Evolutionary conservation across 2,888 invertebrate genomes (phyloP).

Genomic region (Tachina lurida): DNA sequence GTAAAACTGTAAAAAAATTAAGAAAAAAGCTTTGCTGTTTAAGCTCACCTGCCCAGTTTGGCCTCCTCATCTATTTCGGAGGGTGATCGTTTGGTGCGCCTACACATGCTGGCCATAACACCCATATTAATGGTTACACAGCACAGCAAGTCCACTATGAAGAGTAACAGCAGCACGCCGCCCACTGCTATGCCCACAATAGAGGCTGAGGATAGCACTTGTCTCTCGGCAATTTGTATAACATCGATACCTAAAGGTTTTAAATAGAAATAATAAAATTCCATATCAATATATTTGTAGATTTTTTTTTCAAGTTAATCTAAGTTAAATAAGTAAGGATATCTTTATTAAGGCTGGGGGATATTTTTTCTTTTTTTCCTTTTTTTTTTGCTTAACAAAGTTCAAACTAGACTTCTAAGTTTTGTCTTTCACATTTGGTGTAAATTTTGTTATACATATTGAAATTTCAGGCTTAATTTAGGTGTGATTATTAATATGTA

Average conservation of each 20-base stretch:
- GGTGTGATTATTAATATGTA: conserved; percentile 7
- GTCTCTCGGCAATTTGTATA: conserved; percentile 80
- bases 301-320: neutral
- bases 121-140: conserved; percentile 87
- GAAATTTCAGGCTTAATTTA: conserved; percentile 43
- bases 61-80: conserved; percentile 89
- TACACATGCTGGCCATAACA: conserved; percentile 88
- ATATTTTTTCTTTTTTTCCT: neutral
- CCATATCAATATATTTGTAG: neutral
- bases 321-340: conserved; percentile 7
- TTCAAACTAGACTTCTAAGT: conserved; percentile 53
- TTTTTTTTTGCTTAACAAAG: conserved; percentile 33
- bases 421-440: conserved; percentile 31
- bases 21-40: too few relatives aligned
- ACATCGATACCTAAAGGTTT: conserved; percentile 79
- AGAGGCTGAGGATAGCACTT: conserved; percentile 84
- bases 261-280: neutral
- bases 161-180: conserved; percentile 90
- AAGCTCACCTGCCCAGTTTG: conserved; percentile 91
- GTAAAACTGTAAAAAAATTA: neutral
- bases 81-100: conserved; percentile 83
- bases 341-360: neutral
- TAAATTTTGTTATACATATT: conserved; percentile 30
- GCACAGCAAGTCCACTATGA: conserved; percentile 93
- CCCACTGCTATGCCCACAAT: conserved; percentile 94